Evolutionary conservation across 2,113 vertebrate genomes (phyloP).

Genomic region (Brachypodius melanocephalos): DNA sequence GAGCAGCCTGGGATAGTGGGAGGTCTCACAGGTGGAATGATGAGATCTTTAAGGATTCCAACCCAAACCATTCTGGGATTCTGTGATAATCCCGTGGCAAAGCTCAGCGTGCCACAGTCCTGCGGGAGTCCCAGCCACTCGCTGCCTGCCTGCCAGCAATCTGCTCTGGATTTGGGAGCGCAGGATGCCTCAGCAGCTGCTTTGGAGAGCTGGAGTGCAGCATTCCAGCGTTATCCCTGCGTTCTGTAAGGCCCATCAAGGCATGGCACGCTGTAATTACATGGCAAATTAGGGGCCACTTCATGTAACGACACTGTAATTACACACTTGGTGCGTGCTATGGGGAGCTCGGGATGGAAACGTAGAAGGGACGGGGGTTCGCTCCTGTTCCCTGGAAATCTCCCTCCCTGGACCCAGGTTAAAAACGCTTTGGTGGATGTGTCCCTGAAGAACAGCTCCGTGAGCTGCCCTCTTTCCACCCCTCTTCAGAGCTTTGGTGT

Average conservation of each 20-base stretch:
- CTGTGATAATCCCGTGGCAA: not conserved
- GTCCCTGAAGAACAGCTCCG: not conserved
- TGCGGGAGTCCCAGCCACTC: not conserved
- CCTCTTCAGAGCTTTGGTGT: not conserved
- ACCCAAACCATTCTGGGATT: not conserved
- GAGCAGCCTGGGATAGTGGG: rapidly evolving
- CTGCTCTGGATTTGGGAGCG: not conserved
- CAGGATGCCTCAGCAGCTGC: not conserved
- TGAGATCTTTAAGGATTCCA: not conserved
- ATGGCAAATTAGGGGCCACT: not conserved
- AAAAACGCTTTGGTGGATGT: not conserved
- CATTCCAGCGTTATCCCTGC: not conserved
- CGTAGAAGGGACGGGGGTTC: not conserved
- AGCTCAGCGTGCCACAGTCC: not conserved
- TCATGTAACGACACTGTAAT: not conserved
- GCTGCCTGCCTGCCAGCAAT: not conserved
- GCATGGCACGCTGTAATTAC: constrained; percentile 2
- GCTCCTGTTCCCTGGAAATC: not conserved
- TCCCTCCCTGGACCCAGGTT: not conserved
- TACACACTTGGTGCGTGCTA: not conserved
- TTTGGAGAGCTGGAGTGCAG: not conserved
- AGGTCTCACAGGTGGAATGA: not conserved
- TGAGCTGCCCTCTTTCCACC: not conserved
- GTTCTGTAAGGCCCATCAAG: not conserved
- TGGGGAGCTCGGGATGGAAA: not conserved